phyloP scores from a whole-genome alignment of 2,797 vertebrate genomes.

The Meda fulgida region DNA sequence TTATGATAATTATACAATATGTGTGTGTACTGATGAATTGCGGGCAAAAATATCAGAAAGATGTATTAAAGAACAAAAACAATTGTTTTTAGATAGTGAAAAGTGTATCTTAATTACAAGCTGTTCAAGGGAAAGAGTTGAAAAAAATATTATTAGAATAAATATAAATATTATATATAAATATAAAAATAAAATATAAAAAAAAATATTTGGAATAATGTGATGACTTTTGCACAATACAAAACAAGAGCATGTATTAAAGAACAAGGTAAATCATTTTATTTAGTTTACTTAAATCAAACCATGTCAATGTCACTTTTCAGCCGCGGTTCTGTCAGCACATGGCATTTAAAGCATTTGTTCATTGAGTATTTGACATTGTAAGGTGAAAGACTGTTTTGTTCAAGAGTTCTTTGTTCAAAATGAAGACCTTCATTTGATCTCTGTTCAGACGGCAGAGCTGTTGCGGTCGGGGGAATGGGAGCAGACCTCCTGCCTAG shows the following conservation, averaged over 20 bases:
- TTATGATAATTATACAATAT: no score
- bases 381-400: constrained; percentile 19
- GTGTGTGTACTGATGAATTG: background rate
- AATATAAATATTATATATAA: no score
- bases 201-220: background rate
- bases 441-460: constrained; percentile 83
- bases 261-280: background rate
- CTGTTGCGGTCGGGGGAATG: constrained; percentile 93
- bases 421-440: constrained; percentile 11
- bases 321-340: background rate
- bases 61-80: background rate
- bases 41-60: no score
- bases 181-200: no score
- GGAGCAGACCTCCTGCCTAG: constrained; percentile 90
- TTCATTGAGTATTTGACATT: constrained; percentile 9
- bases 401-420: constrained; percentile 11
- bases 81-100: background rate
- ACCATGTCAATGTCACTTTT: background rate
- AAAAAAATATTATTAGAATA: background rate
- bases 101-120: background rate
- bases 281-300: background rate
- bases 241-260: background rate
- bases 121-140: background rate
- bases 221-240: background rate
- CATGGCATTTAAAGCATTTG: constrained; percentile 6